Base-by-base conservation (phyloP, 2,113 vertebrate species). In the Bagarius yarrelli region DNA sequence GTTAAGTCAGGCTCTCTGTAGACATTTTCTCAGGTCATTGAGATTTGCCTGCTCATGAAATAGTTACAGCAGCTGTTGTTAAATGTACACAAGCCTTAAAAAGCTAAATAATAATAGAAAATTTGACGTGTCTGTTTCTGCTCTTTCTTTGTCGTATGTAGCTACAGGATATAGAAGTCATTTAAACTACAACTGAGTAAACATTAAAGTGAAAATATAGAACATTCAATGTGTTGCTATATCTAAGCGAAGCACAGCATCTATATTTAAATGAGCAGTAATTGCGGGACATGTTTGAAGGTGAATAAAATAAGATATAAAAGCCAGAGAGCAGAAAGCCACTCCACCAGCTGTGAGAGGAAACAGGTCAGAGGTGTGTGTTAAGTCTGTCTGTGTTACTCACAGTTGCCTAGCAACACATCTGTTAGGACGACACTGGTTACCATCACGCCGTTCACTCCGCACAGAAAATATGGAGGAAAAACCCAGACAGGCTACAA, bases 351-450 rank as follows among this genome's bases (percentile, higher is more conserved):
- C 72, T 88, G 85, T 85, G 85, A 86, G 53, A 52, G 60, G 60
- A 88, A 72, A 73, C 63, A n/a, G 61, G 74, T 76, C 78, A 73
- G 53, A 55, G 50, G 78, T 63, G 36, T 80, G 52, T 83, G 78
- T 64, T 71, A 76, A 70, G 30, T 67, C 44, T 66, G 63, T 83
- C 72, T 81, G 64, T 83, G 83, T 81, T 81, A 81, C 57, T 76
- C n/a, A 23, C 81, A 79, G 87, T 89, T 87, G 75, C 87, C 81
- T 78, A 86, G 90, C 85, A 88, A 91, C 80, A 53, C n/a, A 80
- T 84, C 71, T 75, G 85, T 78, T 71, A 74, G 73, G 79, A 84
- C 77, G 72, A 81, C 44, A 67, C 63, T 57, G 74, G 36, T 78
- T 56, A 73, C 64, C 78, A 64, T 60, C 50, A 73, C 76, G 23